Evolutionary conservation across 2,797 vertebrate species (phyloP).

Genomic region (Bucorvus abyssinicus): DNA sequence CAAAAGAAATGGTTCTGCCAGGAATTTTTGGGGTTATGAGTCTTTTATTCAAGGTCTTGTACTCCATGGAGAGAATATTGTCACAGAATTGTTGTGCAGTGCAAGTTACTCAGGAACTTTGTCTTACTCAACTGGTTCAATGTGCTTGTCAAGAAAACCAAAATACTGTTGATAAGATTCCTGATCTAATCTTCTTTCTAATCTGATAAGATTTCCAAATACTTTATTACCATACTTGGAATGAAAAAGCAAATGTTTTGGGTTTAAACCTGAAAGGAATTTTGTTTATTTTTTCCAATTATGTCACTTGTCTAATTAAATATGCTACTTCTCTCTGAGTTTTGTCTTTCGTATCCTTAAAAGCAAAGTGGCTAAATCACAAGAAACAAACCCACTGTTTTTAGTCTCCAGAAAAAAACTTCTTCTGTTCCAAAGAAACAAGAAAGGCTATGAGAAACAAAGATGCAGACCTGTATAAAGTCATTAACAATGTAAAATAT

Average conservation of each 20-base stretch:
- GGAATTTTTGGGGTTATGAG: not conserved
- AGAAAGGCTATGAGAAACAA: not conserved
- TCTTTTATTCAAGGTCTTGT: not conserved
- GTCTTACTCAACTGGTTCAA: not conserved
- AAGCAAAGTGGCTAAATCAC: not conserved
- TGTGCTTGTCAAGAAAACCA: not conserved
- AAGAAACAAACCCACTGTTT: not conserved
- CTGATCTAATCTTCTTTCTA: no score
- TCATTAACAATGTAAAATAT: not conserved
- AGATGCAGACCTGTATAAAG: not conserved
- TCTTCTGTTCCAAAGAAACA: not conserved
- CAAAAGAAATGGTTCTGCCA: not conserved
- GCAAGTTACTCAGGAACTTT: not conserved
- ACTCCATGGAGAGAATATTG: not conserved
- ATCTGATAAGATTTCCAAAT: not conserved
- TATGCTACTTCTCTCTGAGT: not conserved
- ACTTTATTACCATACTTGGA: not conserved
- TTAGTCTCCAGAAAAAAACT: not conserved
- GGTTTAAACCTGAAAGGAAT: not conserved
- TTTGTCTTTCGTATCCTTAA: not conserved
- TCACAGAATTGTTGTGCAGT: not conserved
- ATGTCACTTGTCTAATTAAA: not conserved
- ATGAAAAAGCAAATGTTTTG: not conserved
- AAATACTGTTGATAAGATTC: not conserved
- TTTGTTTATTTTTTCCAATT: not conserved